Conservation (phyloP, 2,888 invertebrate genomes). For the Sinelater perroti region DNA sequence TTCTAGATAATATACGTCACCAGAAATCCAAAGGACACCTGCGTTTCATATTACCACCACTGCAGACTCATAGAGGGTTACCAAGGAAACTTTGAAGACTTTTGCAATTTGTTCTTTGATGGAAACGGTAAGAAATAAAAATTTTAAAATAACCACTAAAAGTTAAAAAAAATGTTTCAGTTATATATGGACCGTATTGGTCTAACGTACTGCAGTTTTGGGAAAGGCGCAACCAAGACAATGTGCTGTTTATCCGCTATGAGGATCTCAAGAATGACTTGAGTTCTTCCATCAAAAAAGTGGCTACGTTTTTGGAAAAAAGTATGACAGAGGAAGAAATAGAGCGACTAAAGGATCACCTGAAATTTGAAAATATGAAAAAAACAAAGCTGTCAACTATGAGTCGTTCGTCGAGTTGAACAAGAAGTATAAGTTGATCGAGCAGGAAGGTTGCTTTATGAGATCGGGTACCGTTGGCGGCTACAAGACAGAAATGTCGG, state of each 20-base stretch:
- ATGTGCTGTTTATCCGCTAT: constrained; percentile 80
- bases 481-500: constrained; percentile 68
- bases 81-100: constrained; percentile 73
- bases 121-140: constrained; percentile 61
- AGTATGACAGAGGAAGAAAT: constrained; percentile 55
- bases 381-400: constrained; percentile 54
- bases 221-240: constrained; percentile 73
- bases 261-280: constrained; percentile 82
- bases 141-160: background rate
- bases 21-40: constrained; percentile 90
- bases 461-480: constrained; percentile 61
- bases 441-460: constrained; percentile 60
- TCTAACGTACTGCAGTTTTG: constrained; percentile 67
- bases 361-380: constrained; percentile 64
- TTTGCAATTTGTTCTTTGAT: constrained; percentile 76
- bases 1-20: constrained; percentile 83
- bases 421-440: constrained; percentile 53
- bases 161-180: constrained; percentile 42
- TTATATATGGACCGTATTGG: constrained; percentile 49
- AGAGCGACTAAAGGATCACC: constrained; percentile 57
- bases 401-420: constrained; percentile 49
- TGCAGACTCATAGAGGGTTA: constrained; percentile 70
- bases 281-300: constrained; percentile 54
- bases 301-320: constrained; percentile 59
- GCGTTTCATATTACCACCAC: constrained; percentile 89